These are phyloP conservation scores for Acanthurus tractus DNA, from an alignment of 2,797 vertebrate species.

Conservation along the genomic window DNA sequence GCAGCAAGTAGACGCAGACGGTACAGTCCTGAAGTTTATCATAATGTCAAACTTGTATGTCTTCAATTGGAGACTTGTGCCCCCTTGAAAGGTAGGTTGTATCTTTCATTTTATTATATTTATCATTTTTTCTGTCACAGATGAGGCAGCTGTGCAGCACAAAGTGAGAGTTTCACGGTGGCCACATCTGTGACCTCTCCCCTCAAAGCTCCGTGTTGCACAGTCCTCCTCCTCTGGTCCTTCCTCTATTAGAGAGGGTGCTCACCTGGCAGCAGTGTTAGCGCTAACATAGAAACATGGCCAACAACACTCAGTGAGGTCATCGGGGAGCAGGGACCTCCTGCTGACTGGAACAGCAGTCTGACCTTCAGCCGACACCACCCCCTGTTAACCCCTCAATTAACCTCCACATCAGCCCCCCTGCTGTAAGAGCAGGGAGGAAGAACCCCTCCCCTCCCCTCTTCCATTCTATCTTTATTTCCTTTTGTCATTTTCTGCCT, in stretches of 20 bases:
- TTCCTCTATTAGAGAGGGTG: conserved; percentile 27
- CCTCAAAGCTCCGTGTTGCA: neutral
- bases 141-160: neutral
- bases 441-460: conserved; percentile 33
- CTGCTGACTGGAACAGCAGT: conserved; percentile 68
- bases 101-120: neutral
- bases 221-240: conserved; percentile 19
- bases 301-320: conserved; percentile 61
- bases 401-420: conserved; percentile 77
- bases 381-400: conserved; percentile 84
- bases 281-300: conserved; percentile 59
- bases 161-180: conserved; percentile 18
- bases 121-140: neutral
- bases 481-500: conserved; percentile 82
- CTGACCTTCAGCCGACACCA: conserved; percentile 83
- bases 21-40: neutral
- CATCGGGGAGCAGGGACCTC: conserved; percentile 64
- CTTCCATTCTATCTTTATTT: conserved; percentile 66
- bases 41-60: neutral
- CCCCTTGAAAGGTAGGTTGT: neutral
- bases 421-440: conserved; percentile 49
- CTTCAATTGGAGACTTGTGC: too few relatives aligned
- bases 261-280: conserved; percentile 48
- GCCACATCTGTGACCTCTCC: conserved; percentile 23
- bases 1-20: neutral